A percentile compares a stretch with the other conserved stretches of the same genome.
phyloP scores from a whole-genome alignment of 2,888 invertebrate species.

The Sesia apiformis region DNA sequence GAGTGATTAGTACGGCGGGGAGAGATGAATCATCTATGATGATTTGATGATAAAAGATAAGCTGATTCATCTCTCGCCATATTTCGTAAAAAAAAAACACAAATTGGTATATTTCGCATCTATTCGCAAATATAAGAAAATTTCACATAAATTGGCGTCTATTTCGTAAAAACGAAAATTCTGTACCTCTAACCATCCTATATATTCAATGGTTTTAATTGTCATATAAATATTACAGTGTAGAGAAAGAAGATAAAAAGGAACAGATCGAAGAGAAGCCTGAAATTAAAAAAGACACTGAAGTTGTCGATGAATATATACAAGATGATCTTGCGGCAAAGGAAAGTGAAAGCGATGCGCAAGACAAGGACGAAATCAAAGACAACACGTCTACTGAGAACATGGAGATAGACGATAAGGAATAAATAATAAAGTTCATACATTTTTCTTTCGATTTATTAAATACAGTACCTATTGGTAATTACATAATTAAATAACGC shows the following conservation, averaged over 20 bases:
- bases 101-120: not conserved
- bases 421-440: slow-evolving; percentile 17
- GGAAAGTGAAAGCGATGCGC: too few relatives aligned
- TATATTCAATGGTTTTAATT: slow-evolving; percentile 12
- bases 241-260: slow-evolving; percentile 8
- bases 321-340: not conserved
- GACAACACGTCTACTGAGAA: slow-evolving; percentile 34
- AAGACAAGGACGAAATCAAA: slow-evolving; percentile 12
- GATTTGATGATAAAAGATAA: too few relatives aligned
- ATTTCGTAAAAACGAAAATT: too few relatives aligned
- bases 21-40: too few relatives aligned
- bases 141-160: not conserved
- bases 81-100: not conserved
- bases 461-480: not conserved
- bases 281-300: slow-evolving; percentile 3
- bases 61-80: not conserved
- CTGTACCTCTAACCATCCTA: too few relatives aligned
- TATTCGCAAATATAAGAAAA: too few relatives aligned
- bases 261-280: slow-evolving; percentile 2
- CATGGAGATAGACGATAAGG: slow-evolving; percentile 49
- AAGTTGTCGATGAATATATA: slow-evolving; percentile 3
- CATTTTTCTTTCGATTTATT: slow-evolving; percentile 1
- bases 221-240: slow-evolving; percentile 7
- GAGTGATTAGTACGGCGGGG: too few relatives aligned
- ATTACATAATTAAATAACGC: too few relatives aligned